Evolutionary conservation across 2,888 invertebrate genomes (phyloP).

Genomic region (Cephalotes varians): DNA sequence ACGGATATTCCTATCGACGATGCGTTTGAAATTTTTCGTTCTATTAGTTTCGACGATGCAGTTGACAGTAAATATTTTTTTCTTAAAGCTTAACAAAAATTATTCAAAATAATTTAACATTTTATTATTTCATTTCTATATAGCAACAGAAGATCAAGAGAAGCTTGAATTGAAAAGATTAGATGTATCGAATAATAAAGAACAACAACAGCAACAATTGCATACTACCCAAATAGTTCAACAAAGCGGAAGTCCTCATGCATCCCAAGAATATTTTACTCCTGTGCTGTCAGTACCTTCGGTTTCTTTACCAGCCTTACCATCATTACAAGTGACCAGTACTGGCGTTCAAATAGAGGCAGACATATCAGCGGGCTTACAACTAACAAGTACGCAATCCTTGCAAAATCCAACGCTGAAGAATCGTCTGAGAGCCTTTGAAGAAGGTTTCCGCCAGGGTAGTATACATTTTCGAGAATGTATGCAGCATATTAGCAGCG

Average conservation of each 20-base stretch:
- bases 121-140: conserved; percentile 32
- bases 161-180: conserved; percentile 82
- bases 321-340: conserved; percentile 78
- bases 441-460: conserved; percentile 76
- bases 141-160: conserved; percentile 81
- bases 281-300: conserved; percentile 77
- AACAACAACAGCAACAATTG: conserved; percentile 77
- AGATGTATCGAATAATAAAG: conserved; percentile 80
- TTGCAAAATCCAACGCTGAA: conserved; percentile 78
- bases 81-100: neutral
- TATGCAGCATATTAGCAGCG: conserved; percentile 66
- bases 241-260: conserved; percentile 74
- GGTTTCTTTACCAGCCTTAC: conserved; percentile 73
- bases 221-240: conserved; percentile 78
- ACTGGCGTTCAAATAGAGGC: conserved; percentile 80
- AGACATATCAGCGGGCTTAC: conserved; percentile 79
- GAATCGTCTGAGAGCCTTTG: conserved; percentile 71
- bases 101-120: neutral
- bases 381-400: conserved; percentile 77
- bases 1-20: conserved; percentile 84
- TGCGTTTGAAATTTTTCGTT: conserved; percentile 85
- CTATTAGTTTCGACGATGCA: conserved; percentile 87
- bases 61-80: conserved; percentile 83
- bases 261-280: conserved; percentile 78
- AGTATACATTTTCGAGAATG: conserved; percentile 58